A percentile compares a stretch with the other conserved stretches of the same genome.
Evolutionary conservation across 2,888 invertebrate genomes (phyloP).

Genomic region (Cephus pygmeus): DNA sequence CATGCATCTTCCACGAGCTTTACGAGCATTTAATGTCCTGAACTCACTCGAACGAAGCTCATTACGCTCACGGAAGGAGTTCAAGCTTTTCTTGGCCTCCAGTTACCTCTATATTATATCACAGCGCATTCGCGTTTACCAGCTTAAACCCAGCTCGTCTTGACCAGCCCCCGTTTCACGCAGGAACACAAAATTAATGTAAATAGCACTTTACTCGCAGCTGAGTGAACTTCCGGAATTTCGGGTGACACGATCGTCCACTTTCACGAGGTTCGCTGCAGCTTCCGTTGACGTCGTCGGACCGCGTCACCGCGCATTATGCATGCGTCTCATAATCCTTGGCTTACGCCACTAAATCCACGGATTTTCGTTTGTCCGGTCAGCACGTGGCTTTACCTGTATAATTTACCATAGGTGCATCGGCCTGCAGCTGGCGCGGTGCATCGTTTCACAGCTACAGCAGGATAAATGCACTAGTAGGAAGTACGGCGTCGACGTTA

Average conservation of each 20-base stretch:
- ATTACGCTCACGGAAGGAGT: background rate
- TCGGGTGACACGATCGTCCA: background rate
- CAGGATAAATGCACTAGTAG: background rate
- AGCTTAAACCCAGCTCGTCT: background rate
- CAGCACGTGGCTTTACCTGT: conserved; percentile 38
- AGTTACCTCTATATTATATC: background rate
- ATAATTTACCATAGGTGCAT: conserved; percentile 38
- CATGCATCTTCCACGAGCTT: conserved; percentile 25
- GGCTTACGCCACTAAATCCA: conserved; percentile 40
- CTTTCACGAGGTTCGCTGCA: background rate
- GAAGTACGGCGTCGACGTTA: background rate
- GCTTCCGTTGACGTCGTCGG: background rate
- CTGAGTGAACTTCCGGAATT: background rate
- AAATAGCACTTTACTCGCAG: background rate
- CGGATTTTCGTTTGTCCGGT: conserved; percentile 47
- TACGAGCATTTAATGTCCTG: conserved; percentile 22
- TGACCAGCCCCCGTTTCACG: background rate
- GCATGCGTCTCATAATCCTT: conserved; percentile 35
- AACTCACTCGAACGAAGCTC: conserved; percentile 13
- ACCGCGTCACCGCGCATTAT: conserved; percentile 8
- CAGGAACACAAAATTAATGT: background rate
- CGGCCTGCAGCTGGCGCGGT: background rate
- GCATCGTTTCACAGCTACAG: background rate
- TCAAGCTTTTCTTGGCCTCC: too few species aligned
- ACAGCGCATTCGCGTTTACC: background rate